Evolutionary conservation across 2,797 vertebrate species (phyloP).

Genomic region (Periophthalmus magnuspinnatus): DNA sequence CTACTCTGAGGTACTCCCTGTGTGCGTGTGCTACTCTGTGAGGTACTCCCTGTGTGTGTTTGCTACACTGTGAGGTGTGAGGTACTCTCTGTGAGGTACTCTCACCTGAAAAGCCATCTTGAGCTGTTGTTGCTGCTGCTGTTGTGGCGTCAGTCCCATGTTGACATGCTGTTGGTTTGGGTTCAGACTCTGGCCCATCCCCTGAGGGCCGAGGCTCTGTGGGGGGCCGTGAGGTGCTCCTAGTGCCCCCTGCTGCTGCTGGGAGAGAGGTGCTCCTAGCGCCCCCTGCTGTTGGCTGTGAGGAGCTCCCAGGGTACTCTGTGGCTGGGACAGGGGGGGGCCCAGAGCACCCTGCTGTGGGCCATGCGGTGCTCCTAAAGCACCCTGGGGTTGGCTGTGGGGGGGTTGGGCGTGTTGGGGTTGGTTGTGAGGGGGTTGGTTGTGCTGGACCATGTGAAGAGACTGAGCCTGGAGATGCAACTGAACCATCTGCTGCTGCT

Average conservation of each 20-base stretch:
- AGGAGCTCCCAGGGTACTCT: conserved; percentile 78
- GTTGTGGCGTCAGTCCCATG: conserved; percentile 63
- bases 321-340: conserved; percentile 78
- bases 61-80: too few species aligned
- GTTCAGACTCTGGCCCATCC: conserved; percentile 83
- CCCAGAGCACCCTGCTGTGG: neutral
- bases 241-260: conserved; percentile 76
- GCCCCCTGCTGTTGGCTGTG: neutral
- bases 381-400: conserved; percentile 76
- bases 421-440: conserved; percentile 2
- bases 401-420: too few species aligned
- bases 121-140: conserved; percentile 78
- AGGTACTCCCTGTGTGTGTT: too few species aligned
- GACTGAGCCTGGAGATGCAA: conserved; percentile 62
- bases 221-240: conserved; percentile 62
- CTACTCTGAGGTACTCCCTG: too few species aligned
- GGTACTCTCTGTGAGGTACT: too few species aligned
- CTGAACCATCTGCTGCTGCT: conserved; percentile 64
- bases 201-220: conserved; percentile 82
- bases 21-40: too few species aligned
- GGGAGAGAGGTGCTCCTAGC: conserved; percentile 73
- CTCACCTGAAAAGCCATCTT: conserved; percentile 86
- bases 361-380: too few species aligned
- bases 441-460: conserved; percentile 25
- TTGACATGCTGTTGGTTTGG: conserved; percentile 82